Evolutionary conservation across 2,888 invertebrate species (phyloP).

Genomic region (Sinhomidia bicolor): DNA sequence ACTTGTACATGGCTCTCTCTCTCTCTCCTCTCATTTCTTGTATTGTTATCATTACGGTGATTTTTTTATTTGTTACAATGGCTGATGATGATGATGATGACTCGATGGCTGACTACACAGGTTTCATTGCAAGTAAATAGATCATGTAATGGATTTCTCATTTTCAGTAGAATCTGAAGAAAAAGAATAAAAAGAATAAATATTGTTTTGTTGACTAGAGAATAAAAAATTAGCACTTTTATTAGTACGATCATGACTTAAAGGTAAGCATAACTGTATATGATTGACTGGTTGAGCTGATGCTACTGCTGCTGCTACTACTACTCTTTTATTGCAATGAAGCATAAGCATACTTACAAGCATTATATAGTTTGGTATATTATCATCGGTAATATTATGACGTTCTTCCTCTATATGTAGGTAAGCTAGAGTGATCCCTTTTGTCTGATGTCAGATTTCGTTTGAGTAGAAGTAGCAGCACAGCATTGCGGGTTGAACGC

Average conservation of each 20-base stretch:
- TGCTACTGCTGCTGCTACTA: conserved; percentile 16
- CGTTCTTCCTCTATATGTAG: not conserved
- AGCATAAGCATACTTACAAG: not conserved
- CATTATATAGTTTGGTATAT: too few species aligned
- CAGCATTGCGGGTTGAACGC: not conserved
- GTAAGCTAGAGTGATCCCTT: conserved; percentile 7
- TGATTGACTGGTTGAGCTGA: conserved; percentile 33
- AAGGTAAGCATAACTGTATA: conserved; percentile 52
- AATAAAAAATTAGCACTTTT: conserved; percentile 52
- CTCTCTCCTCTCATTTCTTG: not conserved
- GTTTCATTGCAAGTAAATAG: not conserved
- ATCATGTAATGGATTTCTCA: not conserved
- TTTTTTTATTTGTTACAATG: not conserved
- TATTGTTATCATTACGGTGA: not conserved
- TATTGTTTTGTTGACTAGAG: not conserved
- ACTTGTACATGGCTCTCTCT: too few species aligned
- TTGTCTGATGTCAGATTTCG: conserved; percentile 12
- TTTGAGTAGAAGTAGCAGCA: too few species aligned
- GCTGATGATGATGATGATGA: not conserved
- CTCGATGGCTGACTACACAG: not conserved
- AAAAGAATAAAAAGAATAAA: not conserved
- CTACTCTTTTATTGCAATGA: not conserved
- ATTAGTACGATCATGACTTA: conserved; percentile 51
- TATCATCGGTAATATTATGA: too few species aligned
- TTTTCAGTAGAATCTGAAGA: not conserved